Evolutionary conservation across 2,888 invertebrate species (phyloP), one percentile per base, ranked within the genome.

Genomic region (Celastrina argiolus): DNA sequence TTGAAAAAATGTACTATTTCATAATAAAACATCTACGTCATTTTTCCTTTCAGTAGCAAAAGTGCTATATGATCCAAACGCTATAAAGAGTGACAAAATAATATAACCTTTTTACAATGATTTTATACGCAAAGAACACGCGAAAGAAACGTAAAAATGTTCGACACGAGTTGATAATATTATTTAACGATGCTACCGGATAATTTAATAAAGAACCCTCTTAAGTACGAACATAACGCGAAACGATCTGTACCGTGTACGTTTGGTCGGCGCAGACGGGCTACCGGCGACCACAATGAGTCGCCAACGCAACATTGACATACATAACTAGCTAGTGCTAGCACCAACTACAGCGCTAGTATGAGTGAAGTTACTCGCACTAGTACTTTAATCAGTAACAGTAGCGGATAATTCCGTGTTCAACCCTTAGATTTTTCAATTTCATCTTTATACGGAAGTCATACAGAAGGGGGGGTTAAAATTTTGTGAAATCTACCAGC

Each of bases 171-270:
- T 34, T 59, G 58, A 36, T 59, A 59, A 59, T 34, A 59, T 59
- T 36, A 59, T 36, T 61, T 14, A 61, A 61, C 39, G 22, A 18
- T 22, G 22, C 18, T 22, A 61, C 14, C 39, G 36, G 22, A 61
- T 61, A 39, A 61, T 61, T 61, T 61, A 61, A 61, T 61, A 61
- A 61, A 22, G 61, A 14, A 39, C 18, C 61, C 36, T 18, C 22
- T 61, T 22, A 22, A 61, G 61, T 61, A 22, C 18, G 39, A 61
- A 61, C 61, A 61, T 61, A 61, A 39, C 36, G 14, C 12, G 22
- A 36, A 36, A 39, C 61, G 61, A 61, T 18, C 34, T 36, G 36
- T 12, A 26, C 26, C 22, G 51, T 51, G 51, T 18, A 45, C 45
- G 51, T 26, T 10, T 6, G 8, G 22, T 45, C 2, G 22, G 12